phyloP scores from a whole-genome alignment of 2,888 invertebrate species.

The Nyleta sp. region DNA sequence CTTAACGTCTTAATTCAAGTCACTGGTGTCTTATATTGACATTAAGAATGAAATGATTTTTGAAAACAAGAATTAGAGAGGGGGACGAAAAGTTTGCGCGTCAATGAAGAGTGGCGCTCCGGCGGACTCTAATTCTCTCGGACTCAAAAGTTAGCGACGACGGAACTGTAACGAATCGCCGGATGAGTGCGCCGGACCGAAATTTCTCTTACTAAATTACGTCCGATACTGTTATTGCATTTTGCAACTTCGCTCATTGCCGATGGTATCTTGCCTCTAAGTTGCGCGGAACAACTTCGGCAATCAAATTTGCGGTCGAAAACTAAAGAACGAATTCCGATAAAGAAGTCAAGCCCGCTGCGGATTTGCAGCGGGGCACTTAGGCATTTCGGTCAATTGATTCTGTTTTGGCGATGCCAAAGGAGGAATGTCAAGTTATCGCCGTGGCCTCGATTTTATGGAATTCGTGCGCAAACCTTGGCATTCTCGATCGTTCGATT shows the following conservation, averaged over 20 bases:
- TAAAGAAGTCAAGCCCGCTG: neutral
- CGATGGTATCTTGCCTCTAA: constrained; percentile 23
- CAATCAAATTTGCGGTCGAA: constrained; percentile 42
- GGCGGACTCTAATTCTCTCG: constrained; percentile 27
- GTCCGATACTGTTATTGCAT: constrained; percentile 49
- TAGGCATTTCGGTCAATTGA: constrained; percentile 9
- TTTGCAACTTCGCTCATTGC: constrained; percentile 46
- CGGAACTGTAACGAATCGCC: constrained; percentile 52
- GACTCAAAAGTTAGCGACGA: constrained; percentile 41
- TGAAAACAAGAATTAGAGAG: too few relatives aligned
- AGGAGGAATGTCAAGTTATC: too few relatives aligned
- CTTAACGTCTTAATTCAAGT: too few relatives aligned
- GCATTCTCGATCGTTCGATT: too few relatives aligned
- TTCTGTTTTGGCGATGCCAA: neutral
- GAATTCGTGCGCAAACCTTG: too few relatives aligned
- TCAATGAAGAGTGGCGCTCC: too few relatives aligned
- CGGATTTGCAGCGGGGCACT: constrained; percentile 12
- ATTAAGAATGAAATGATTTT: too few relatives aligned
- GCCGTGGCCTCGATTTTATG: neutral
- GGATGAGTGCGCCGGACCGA: constrained; percentile 38
- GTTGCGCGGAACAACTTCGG: constrained; percentile 30
- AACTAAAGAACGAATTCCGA: constrained; percentile 15
- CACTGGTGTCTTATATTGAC: too few relatives aligned
- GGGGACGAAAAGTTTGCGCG: too few relatives aligned
- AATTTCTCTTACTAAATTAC: constrained; percentile 42